These are phyloP conservation scores for Neoscelio sp. DNA, from an alignment of 2,888 invertebrate genomes.

Conservation along the genomic window DNA sequence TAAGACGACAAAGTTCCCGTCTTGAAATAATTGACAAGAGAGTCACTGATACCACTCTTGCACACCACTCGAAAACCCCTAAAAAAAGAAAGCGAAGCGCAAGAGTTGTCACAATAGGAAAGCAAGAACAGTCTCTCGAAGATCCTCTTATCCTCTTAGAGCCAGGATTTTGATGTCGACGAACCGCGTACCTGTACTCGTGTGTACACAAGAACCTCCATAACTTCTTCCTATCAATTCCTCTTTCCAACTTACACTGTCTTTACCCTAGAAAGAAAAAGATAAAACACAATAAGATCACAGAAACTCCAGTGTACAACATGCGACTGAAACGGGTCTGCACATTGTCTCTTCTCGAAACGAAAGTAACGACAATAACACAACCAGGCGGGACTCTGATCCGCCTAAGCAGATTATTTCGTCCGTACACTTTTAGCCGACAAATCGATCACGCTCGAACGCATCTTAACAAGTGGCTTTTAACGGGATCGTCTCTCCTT, in stretches of 20 bases:
- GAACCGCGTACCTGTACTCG: too few species aligned
- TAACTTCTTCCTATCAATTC: too few species aligned
- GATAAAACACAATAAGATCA: too few species aligned
- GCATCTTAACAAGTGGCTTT: constrained; percentile 80
- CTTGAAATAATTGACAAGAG: constrained; percentile 53
- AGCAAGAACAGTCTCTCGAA: constrained; percentile 13
- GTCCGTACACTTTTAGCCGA: constrained; percentile 78
- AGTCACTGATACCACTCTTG: constrained; percentile 31
- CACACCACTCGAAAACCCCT: constrained; percentile 7
- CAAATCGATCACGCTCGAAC: constrained; percentile 80
- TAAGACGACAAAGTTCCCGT: constrained; percentile 24
- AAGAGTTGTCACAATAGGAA: constrained; percentile 9
- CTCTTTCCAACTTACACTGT: too few species aligned
- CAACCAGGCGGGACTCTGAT: constrained; percentile 73
- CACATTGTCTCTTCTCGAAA: constrained; percentile 44
- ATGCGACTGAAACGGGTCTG: constrained; percentile 10
- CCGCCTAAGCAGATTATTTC: constrained; percentile 81
- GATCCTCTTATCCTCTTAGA: constrained; percentile 74
- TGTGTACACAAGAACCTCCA: too few species aligned
- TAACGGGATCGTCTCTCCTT: constrained; percentile 74
- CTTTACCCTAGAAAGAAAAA: too few species aligned
- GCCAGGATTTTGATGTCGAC: constrained; percentile 21
- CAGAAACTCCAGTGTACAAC: too few species aligned
- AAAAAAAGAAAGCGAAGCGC: not conserved
- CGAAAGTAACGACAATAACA: constrained; percentile 41